Base-by-base conservation (phyloP, 2,888 invertebrate species). In the Acrobasis consociella region DNA sequence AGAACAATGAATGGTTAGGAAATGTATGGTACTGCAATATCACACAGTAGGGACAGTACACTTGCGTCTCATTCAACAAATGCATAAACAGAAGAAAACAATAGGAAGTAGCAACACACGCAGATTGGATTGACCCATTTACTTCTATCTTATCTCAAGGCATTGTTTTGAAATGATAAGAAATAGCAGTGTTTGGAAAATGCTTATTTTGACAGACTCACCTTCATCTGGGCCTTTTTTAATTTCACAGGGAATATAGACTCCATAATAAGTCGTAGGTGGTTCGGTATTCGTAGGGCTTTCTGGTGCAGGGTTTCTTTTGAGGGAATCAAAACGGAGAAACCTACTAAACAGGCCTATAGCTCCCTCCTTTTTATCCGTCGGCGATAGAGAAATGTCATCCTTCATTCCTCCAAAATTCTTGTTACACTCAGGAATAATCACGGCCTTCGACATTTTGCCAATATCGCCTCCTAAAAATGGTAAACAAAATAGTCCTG, bases 161-260 rank as follows among this genome's bases (percentile, higher is more conserved):
- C 49, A 50, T 62, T 62, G 42, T 62, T 56, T 39, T 58, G 50
- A 52, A 49, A 59, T 9, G 60, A 63, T 58, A 69, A 49, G 42
- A 49, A 22, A 15, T 31, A 53, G 62, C 62, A 58, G 38, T 55
- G 39, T 9, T 38, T 62, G 60, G 58, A 46, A 52, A 61, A 42
- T 63, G 55, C 55, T 46, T 3, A 5, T 13, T 13, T 46, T 46
- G 13, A n/a, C 42, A 46, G 46, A 56, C 65, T 71, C 78, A 91
- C 93, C 91, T 91, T 92, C 93, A 79, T 93, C 93, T 2, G 89
- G 88, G 49, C 90, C 92, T 73, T 91, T 90, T 66, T 92, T 93
- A 37, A 91, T 85, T 81, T 93, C 93, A 70, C 91, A 92, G n/a
- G 93, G 92, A 74, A 93, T 92, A 67, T 91, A 93, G n/a, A 93